These are phyloP conservation scores for Boulengeromyrus knoepffleri DNA, from an alignment of 2,113 vertebrate species.

Conservation along the genomic window DNA sequence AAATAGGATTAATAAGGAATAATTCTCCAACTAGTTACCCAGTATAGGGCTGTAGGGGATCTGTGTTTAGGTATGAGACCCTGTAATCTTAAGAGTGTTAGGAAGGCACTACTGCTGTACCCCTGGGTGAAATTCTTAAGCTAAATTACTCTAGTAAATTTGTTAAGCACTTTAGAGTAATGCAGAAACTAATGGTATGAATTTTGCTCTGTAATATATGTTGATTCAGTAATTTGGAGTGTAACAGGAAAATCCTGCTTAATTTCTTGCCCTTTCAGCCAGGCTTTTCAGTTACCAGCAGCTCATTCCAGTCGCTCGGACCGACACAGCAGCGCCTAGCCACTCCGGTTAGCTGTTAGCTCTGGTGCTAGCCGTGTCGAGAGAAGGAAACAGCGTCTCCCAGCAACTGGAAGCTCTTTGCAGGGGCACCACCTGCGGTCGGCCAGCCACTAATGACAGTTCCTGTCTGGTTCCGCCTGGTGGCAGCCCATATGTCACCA, in stretches of 20 bases:
- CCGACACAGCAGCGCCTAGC: neutral
- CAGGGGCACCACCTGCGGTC: slow-evolving; percentile 15
- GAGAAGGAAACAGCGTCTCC: neutral
- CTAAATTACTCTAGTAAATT: neutral
- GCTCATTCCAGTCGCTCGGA: neutral
- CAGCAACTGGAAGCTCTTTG: slow-evolving; percentile 3
- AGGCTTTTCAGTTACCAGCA: neutral
- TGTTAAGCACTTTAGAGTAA: neutral
- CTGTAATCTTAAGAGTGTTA: neutral
- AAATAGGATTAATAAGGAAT: slow-evolving; percentile 19
- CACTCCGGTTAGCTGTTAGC: neutral
- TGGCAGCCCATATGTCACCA: slow-evolving; percentile 26
- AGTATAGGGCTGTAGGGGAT: neutral
- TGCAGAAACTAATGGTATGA: neutral
- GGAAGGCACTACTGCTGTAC: neutral
- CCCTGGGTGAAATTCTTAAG: neutral
- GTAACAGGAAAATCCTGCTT: neutral
- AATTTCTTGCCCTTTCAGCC: neutral
- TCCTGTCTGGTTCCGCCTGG: slow-evolving; percentile 25
- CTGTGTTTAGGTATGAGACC: neutral
- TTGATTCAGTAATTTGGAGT: neutral
- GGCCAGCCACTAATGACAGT: slow-evolving; percentile 15
- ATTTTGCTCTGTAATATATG: neutral
- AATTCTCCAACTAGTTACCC: neutral
- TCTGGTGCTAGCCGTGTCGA: neutral